Evolutionary conservation across 2,113 vertebrate genomes (phyloP).

Genomic region (Chaenocephalus aceratus): DNA sequence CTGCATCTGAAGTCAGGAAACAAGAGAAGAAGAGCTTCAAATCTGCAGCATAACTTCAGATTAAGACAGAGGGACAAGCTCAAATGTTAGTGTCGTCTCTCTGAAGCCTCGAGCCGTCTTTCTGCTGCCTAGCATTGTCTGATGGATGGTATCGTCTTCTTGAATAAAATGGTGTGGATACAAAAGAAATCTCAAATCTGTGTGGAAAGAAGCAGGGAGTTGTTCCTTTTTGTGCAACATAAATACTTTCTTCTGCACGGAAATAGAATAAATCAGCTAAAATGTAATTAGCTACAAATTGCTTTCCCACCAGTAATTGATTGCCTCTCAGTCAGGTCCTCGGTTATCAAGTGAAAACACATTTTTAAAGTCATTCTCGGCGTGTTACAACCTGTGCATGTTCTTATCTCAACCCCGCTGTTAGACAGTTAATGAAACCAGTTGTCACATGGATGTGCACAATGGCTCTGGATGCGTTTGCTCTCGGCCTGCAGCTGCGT

Average conservation of each 20-base stretch:
- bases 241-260: background rate
- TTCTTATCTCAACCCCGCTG: conserved; percentile 54
- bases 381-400: conserved; percentile 33
- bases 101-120: no score
- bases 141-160: no score
- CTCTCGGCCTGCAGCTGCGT: conserved; percentile 42
- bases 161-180: background rate
- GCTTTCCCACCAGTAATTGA: conserved; percentile 22
- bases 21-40: conserved; percentile 23
- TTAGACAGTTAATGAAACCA: conserved; percentile 61
- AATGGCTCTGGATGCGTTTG: conserved; percentile 18
- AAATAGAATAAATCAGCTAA: background rate
- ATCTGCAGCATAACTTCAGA: conserved; percentile 13
- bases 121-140: no score
- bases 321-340: conserved; percentile 29
- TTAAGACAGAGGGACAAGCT: conserved; percentile 18
- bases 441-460: conserved; percentile 39
- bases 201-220: background rate
- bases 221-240: background rate
- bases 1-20: conserved; percentile 48
- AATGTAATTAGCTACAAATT: conserved; percentile 10
- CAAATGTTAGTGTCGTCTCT: background rate
- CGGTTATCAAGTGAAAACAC: conserved; percentile 46
- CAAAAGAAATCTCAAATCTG: background rate
- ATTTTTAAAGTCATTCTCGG: background rate